Conservation (phyloP, 2,113 vertebrate species). For the Terrapene triunguis region DNA sequence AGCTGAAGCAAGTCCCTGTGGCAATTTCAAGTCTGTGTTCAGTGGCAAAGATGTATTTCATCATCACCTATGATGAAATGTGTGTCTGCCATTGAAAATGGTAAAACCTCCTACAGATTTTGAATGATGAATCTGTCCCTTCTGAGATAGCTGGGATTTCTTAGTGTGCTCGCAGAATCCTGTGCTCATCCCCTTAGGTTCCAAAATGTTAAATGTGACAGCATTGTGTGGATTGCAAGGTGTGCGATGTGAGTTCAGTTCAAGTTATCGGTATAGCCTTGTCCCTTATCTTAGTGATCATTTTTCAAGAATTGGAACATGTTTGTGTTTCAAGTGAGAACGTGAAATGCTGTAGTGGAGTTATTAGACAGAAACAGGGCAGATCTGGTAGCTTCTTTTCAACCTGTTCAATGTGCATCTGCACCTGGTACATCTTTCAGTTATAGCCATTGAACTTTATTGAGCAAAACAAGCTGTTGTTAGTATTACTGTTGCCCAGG, state of each 20-base stretch:
- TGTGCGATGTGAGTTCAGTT: slow-evolving; percentile 1
- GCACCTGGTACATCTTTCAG: neutral
- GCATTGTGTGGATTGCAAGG: neutral
- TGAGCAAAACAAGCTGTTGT: neutral
- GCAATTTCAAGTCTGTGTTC: neutral
- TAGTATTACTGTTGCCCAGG: fast-evolving
- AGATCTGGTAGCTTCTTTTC: neutral
- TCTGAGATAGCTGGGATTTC: neutral
- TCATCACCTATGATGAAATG: neutral
- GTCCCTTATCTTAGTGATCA: neutral
- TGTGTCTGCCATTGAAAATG: neutral
- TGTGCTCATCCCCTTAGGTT: neutral
- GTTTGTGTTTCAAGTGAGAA: neutral
- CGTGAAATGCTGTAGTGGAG: neutral
- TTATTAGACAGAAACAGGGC: neutral
- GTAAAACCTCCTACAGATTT: slow-evolving; percentile 20
- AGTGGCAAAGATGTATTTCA: neutral
- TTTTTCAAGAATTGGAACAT: neutral
- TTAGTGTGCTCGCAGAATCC: neutral
- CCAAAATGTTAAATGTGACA: slow-evolving; percentile 23
- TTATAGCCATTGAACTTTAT: neutral
- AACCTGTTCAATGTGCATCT: neutral
- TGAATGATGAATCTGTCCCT: neutral
- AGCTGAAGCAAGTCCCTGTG: neutral
- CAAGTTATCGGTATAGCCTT: neutral